A percentile compares a stretch with the other conserved stretches of the same genome.
These are phyloP conservation scores for Bryconaethiops microstoma DNA, from an alignment of 2,797 vertebrate species.

Conservation along the genomic window DNA sequence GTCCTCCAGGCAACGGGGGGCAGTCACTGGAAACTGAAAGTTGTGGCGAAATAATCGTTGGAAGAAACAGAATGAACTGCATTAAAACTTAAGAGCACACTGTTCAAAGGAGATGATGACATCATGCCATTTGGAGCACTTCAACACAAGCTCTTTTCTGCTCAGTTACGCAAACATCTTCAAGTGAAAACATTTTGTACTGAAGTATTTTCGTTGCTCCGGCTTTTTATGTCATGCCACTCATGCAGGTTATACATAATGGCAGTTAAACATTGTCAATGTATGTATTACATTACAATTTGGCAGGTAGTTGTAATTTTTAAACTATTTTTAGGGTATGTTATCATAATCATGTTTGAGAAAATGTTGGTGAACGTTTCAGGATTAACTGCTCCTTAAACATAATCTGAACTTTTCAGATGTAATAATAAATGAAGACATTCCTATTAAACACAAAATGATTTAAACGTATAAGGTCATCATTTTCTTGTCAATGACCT, in stretches of 20 bases:
- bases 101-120: conserved; percentile 28
- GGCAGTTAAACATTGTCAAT: background rate
- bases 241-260: background rate
- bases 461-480: too few relatives aligned
- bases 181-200: conserved; percentile 13
- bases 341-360: too few relatives aligned
- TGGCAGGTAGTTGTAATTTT: too few relatives aligned
- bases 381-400: too few relatives aligned
- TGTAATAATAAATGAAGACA: too few relatives aligned
- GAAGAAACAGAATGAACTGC: conserved; percentile 6
- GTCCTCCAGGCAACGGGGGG: conserved; percentile 10
- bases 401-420: too few relatives aligned
- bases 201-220: conserved; percentile 24
- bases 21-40: conserved; percentile 22
- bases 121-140: background rate
- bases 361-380: too few relatives aligned
- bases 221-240: conserved; percentile 6
- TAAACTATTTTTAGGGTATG: too few relatives aligned
- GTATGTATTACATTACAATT: background rate
- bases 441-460: too few relatives aligned
- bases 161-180: conserved; percentile 23
- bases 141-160: conserved; percentile 12
- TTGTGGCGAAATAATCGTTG: conserved; percentile 10
- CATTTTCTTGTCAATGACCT: too few relatives aligned
- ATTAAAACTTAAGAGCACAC: conserved; percentile 28